These are phyloP conservation scores for Lasioglossum marginatum DNA, from an alignment of 2,888 invertebrate genomes.

Conservation along the genomic window DNA sequence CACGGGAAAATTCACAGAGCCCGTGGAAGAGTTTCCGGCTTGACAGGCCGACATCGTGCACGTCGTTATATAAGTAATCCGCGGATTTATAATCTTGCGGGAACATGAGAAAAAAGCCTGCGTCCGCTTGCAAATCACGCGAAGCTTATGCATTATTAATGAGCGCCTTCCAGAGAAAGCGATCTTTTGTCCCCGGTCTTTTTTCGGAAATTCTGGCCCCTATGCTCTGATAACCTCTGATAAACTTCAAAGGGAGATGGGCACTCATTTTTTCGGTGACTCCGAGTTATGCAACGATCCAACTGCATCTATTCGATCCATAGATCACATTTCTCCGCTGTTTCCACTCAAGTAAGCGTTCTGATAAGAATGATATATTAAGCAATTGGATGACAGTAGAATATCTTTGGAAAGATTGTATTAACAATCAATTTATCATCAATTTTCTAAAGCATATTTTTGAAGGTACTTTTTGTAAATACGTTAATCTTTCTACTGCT, in stretches of 20 bases:
- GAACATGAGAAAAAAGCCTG: constrained; percentile 30
- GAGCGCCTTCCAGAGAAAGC: constrained; percentile 36
- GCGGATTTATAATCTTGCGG: constrained; percentile 35
- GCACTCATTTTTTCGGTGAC: not conserved
- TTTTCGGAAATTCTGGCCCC: not conserved
- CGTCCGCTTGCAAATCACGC: constrained; percentile 17
- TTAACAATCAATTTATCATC: no score
- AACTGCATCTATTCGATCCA: not conserved
- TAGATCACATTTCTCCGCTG: not conserved
- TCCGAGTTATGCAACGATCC: not conserved
- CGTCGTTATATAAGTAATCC: constrained; percentile 45
- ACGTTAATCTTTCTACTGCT: no score
- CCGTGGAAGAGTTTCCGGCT: not conserved
- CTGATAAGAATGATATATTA: no score
- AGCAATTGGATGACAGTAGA: no score
- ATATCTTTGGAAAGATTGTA: no score
- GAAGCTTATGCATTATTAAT: constrained; percentile 49
- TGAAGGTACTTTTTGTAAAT: no score
- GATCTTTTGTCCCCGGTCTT: constrained; percentile 15
- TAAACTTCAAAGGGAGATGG: not conserved
- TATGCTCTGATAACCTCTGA: not conserved
- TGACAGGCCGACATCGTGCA: not conserved
- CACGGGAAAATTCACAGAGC: constrained; percentile 37
- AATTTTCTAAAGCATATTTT: no score
- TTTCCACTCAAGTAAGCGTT: no score